phyloP scores from a whole-genome alignment of 2,113 vertebrate genomes.

The Scartelaos histophorus region DNA sequence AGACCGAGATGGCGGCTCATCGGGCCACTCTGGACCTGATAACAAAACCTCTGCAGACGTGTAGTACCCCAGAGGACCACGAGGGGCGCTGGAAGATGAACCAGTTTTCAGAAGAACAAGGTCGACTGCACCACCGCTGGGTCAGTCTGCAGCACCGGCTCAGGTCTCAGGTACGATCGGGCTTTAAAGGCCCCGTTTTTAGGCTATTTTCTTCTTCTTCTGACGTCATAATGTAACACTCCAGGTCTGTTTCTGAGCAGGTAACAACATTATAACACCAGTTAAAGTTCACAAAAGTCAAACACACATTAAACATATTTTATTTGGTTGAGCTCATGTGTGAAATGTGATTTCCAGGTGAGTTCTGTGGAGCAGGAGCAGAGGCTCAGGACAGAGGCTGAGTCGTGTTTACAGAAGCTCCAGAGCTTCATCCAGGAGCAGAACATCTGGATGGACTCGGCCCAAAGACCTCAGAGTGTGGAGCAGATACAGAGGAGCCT shows the following conservation, averaged over 20 bases:
- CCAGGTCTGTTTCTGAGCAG: too few species aligned
- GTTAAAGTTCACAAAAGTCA: too few species aligned
- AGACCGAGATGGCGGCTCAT: constrained; percentile 80
- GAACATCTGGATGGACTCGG: constrained; percentile 70
- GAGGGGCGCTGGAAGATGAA: constrained; percentile 80
- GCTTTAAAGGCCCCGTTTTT: too few species aligned
- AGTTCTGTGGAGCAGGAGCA: constrained; percentile 78
- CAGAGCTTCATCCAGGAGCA: constrained; percentile 81
- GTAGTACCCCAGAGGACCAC: constrained; percentile 73
- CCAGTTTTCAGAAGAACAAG: constrained; percentile 85
- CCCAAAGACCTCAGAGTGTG: constrained; percentile 73
- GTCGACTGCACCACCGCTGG: constrained; percentile 83
- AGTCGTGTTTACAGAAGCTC: constrained; percentile 77
- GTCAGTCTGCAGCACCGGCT: constrained; percentile 75
- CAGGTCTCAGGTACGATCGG: constrained; percentile 77
- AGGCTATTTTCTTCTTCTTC: too few species aligned
- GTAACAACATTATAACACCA: too few species aligned
- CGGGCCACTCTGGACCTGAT: constrained; percentile 85
- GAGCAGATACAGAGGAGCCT: constrained; percentile 72
- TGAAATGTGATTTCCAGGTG: constrained; percentile 66
- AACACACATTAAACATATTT: too few species aligned
- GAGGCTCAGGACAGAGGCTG: constrained; percentile 75
- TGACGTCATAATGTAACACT: too few species aligned
- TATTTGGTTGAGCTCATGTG: too few species aligned
- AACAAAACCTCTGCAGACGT: constrained; percentile 82